phyloP scores from a whole-genome alignment of 2,113 vertebrate genomes.

The Poeciliopsis prolifica region DNA sequence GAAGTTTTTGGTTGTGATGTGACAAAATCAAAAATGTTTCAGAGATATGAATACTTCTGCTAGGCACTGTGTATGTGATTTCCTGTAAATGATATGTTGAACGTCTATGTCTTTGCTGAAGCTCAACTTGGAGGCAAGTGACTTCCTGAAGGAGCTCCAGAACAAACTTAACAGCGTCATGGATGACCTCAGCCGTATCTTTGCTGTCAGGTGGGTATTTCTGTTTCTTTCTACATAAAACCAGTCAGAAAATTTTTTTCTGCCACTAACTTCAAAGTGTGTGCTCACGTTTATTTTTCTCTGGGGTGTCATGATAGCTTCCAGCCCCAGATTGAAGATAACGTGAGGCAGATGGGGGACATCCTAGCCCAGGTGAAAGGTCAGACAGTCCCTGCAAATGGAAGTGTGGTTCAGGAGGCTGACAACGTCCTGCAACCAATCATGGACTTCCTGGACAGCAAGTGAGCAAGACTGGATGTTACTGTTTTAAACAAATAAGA shows the following conservation, averaged over 20 bases:
- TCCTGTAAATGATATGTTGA: neutral
- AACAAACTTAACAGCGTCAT: constrained; percentile 95
- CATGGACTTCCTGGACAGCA: constrained; percentile 98
- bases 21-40: neutral
- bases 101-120: constrained; percentile 53
- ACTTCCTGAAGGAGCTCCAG: constrained; percentile 96
- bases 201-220: constrained; percentile 89
- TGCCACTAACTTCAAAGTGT: neutral
- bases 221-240: neutral
- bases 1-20: neutral
- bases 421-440: constrained; percentile 97
- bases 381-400: constrained; percentile 93
- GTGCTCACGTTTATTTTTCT: neutral
- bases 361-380: constrained; percentile 97
- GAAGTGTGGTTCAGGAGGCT: constrained; percentile 91
- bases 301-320: constrained; percentile 79
- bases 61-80: neutral
- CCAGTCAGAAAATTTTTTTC: neutral
- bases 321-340: constrained; percentile 95
- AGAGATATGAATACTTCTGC: no score
- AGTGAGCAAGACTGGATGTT: constrained; percentile 79
- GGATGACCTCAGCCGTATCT: constrained; percentile 93
- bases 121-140: constrained; percentile 94
- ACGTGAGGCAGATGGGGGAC: constrained; percentile 95
- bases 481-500: neutral